These are phyloP conservation scores for Archips crataeganus DNA, from an alignment of 2,888 invertebrate genomes.

Conservation along the genomic window DNA sequence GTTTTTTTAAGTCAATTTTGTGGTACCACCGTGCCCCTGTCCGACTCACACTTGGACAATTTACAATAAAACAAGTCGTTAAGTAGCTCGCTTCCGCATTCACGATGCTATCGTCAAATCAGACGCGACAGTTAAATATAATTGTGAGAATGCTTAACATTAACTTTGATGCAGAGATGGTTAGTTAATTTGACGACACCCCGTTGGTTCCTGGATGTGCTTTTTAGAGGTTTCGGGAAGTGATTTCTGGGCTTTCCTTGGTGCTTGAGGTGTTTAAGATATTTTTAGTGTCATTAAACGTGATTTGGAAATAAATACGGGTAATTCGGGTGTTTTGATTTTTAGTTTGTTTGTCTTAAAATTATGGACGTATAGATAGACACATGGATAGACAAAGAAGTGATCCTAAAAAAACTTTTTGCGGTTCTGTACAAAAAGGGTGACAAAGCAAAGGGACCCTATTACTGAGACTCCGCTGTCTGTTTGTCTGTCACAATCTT, in stretches of 20 bases:
- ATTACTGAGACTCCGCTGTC: too few relatives aligned
- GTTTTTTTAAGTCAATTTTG: background rate
- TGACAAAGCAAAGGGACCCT: too few relatives aligned
- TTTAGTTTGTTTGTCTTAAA: too few relatives aligned
- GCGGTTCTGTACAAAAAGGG: too few relatives aligned
- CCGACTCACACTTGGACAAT: background rate
- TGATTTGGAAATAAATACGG: too few relatives aligned
- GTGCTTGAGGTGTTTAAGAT: background rate
- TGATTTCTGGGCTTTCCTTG: background rate
- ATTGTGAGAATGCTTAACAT: constrained; percentile 11
- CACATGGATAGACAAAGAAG: too few relatives aligned
- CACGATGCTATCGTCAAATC: constrained; percentile 2
- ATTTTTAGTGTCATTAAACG: background rate
- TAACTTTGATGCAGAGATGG: background rate
- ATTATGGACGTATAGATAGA: too few relatives aligned
- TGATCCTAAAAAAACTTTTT: too few relatives aligned
- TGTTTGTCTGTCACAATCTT: too few relatives aligned
- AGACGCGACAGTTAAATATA: constrained; percentile 1
- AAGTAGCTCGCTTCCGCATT: constrained; percentile 22
- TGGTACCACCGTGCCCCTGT: background rate
- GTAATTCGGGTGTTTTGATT: too few relatives aligned
- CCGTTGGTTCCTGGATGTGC: constrained; percentile 10
- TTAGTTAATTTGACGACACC: constrained; percentile 13
- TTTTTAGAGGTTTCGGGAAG: background rate
- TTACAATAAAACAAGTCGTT: background rate